Evolutionary conservation across 1,140 invertebrate species (phyloP), one percentile per base, ranked within the genome.

Genomic region (Apis florea): DNA sequence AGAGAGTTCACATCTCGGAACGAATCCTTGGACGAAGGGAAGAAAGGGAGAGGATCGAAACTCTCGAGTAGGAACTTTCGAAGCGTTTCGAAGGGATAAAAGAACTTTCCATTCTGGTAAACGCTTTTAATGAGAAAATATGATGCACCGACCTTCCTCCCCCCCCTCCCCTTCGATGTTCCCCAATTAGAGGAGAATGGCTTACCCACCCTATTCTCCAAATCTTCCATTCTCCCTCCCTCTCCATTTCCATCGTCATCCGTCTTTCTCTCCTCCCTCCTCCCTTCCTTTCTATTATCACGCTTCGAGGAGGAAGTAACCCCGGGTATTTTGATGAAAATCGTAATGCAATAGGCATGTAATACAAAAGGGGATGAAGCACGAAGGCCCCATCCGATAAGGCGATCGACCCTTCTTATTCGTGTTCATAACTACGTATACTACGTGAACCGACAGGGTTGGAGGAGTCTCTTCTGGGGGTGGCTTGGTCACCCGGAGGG

Each of bases 271-370:
- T 24, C n/a, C 58, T 59, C 6, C 12, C 13, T 24, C 31, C 31
- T 40, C 31, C 31, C 24, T 15, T 21, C 69, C 53, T 26, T 83
- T 80, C 83, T 87, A 90, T 90, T 91, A 89, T 91, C 86, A 79
- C 73, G 49, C 53, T 69, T 12, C 68, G 82, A 83, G 83, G 79
- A 84, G 84, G 83, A 87, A 84, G 79, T 80, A 84, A 85, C 77
- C 79, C 71, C 63, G 79, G 67, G 71, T 85, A 81, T 83, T 88
- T 87, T 90, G 90, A 93, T 93, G 92, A 92, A 91, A 92, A 92
- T 92, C 90, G 92, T 93, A 93, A 93, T 92, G 91, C 92, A 92
- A 92, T 92, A 92, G 89, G 91, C 91, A 88, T 92, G 91, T 92
- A 91, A 90, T 90, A 85, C 88, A 84, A 90, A 90, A 91, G 88